phyloP scores from a whole-genome alignment of 2,113 vertebrate species.

The Petaurus breviceps region DNA sequence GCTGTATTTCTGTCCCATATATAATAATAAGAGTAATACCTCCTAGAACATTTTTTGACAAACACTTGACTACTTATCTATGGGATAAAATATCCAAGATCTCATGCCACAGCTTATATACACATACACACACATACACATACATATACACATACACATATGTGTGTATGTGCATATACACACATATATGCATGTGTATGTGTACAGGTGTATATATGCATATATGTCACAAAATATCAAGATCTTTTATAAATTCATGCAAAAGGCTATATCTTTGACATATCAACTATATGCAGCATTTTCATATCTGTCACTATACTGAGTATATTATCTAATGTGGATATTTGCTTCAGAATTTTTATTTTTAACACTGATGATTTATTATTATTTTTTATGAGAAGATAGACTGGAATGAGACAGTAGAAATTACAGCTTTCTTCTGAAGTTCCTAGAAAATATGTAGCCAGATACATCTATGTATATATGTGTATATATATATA shows the following conservation, averaged over 20 bases:
- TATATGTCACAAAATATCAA: neutral
- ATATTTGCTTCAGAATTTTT: slow-evolving; percentile 20
- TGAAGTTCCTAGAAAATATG: neutral
- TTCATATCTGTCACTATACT: neutral
- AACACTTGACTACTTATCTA: slow-evolving; percentile 32
- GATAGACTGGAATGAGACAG: neutral
- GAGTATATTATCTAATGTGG: neutral
- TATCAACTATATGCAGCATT: neutral
- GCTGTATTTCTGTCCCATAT: neutral
- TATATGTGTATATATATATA: too few relatives aligned
- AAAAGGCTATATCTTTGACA: slow-evolving; percentile 8
- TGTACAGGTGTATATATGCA: neutral
- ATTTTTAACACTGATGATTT: slow-evolving; percentile 1
- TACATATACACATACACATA: too few relatives aligned
- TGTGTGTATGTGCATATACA: neutral
- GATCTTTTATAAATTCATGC: slow-evolving; percentile 6
- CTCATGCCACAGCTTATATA: neutral
- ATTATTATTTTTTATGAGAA: slow-evolving; percentile 40
- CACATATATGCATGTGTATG: too few relatives aligned
- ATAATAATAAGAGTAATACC: slow-evolving; percentile 11
- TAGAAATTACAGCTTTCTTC: slow-evolving; percentile 5
- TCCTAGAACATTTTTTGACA: neutral
- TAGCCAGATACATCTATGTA: neutral
- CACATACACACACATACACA: too few relatives aligned
- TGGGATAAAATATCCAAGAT: slow-evolving; percentile 33